Evolutionary conservation across 2,113 vertebrate genomes (phyloP).

Genomic region (Rhinoptilus africanus): DNA sequence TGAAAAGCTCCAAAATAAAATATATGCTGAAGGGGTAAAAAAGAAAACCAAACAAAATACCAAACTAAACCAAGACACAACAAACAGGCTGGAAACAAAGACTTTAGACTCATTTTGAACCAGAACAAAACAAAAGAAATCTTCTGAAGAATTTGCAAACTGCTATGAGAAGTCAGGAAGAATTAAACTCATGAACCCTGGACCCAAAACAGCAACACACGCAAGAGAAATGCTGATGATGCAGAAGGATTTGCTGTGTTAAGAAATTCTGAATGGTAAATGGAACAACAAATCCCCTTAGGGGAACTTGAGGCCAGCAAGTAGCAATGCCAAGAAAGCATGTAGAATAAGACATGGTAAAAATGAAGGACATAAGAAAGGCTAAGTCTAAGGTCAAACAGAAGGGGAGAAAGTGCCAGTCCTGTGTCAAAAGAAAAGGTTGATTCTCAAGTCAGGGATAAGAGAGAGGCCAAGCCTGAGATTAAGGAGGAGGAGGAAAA

Average conservation of each 20-base stretch:
- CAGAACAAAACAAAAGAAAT: not conserved
- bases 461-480: constrained; percentile 20
- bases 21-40: not conserved
- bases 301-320: not conserved
- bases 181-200: not conserved
- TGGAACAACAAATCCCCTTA: not conserved
- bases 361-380: not conserved
- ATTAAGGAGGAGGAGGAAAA: constrained; percentile 50
- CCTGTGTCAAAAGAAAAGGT: constrained; percentile 1
- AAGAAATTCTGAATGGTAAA: constrained; percentile 36
- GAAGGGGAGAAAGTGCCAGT: not conserved
- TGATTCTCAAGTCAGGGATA: not conserved
- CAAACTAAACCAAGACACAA: not conserved
- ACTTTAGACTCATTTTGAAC: not conserved
- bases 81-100: not conserved
- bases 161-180: not conserved
- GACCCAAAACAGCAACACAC: not conserved
- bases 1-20: not conserved
- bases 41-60: not conserved
- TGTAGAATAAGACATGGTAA: not conserved
- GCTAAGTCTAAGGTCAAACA: constrained; percentile 43
- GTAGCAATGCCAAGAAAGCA: not conserved
- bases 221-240: not conserved
- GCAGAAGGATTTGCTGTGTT: not conserved
- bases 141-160: not conserved